phyloP scores from a whole-genome alignment of 1,140 invertebrate species.

The Camponotus pennsylvanicus region DNA sequence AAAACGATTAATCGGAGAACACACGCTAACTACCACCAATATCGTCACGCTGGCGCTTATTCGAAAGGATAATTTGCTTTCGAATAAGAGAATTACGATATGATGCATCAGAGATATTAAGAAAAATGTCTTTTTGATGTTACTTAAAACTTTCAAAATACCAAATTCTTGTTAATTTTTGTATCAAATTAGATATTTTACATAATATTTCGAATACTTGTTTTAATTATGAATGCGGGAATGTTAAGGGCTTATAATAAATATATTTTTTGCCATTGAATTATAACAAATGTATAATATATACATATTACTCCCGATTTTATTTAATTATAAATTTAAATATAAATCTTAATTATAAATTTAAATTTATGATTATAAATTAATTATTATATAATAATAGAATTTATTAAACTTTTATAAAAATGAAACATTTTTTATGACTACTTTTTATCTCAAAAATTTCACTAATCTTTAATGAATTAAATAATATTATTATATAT shows the following conservation, averaged over 20 bases:
- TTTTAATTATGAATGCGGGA: not conserved
- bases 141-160: not conserved
- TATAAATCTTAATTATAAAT: not conserved
- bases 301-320: not conserved
- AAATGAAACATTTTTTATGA: not conserved
- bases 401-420: not conserved
- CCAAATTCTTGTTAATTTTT: not conserved
- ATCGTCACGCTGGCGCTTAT: slow-evolving; percentile 43
- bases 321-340: not conserved
- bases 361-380: not conserved
- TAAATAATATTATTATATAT: not conserved
- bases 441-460: not conserved
- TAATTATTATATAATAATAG: not conserved
- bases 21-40: slow-evolving; percentile 63
- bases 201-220: not conserved
- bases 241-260: not conserved
- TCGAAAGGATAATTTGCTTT: slow-evolving; percentile 14
- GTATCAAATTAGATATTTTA: not conserved
- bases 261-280: not conserved
- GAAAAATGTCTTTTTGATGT: not conserved
- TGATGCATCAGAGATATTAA: slow-evolving; percentile 16
- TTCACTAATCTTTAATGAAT: not conserved
- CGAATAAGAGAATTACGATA: slow-evolving; percentile 17
- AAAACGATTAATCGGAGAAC: slow-evolving; percentile 66
- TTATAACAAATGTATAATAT: not conserved